Base-by-base conservation (phyloP, 2,888 invertebrate species). In the Eupsilia transversa region DNA sequence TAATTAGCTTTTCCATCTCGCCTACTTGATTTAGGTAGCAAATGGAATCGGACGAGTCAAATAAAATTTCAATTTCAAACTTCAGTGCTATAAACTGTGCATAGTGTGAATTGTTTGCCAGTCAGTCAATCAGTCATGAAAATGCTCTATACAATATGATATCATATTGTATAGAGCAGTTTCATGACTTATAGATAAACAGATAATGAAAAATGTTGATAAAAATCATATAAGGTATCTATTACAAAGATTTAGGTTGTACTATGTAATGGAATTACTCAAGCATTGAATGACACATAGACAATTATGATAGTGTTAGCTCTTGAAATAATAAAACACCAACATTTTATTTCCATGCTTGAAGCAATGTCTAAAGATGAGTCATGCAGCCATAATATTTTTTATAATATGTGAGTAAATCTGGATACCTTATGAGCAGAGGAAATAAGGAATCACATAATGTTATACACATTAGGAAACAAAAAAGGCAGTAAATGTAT, bases 241-340 rank as follows among this genome's bases (percentile, higher is more conserved):
- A 49, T 3, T 52, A 43, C 33, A 33, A 23, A 23, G 46, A 64
- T 33, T 33, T 72, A 35, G 41, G 41, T 77, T 63, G n/a, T 56
- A 59, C 6, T 30, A 33, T 33, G 33, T 57, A 60, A 46, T 43
- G 41, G 64, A 41, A 72, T 60, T 52, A 46, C 59, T 72, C 64
- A 79, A 60, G 38, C 72, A 57, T 77, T 63, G 38, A 54, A 65
- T 77, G 79, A 72, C 46, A 65, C 54, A 72, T 64, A 59, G 72
- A 64, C 78, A 60, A 57, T 57, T 33, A 27, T 72, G 79, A 77
- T 77, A 79, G 46, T 54, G 64, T 43, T 49, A 54, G 30, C 46
- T 46, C 46, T 65, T 46, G 38, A 77, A 54, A 60, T 46, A 41
- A 14, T 27, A 49, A 77, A 60, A 65, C 12, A 72, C 46, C 14